These are phyloP conservation scores for Corvus hawaiiensis DNA, from an alignment of 2,113 vertebrate genomes.

Conservation along the genomic window DNA sequence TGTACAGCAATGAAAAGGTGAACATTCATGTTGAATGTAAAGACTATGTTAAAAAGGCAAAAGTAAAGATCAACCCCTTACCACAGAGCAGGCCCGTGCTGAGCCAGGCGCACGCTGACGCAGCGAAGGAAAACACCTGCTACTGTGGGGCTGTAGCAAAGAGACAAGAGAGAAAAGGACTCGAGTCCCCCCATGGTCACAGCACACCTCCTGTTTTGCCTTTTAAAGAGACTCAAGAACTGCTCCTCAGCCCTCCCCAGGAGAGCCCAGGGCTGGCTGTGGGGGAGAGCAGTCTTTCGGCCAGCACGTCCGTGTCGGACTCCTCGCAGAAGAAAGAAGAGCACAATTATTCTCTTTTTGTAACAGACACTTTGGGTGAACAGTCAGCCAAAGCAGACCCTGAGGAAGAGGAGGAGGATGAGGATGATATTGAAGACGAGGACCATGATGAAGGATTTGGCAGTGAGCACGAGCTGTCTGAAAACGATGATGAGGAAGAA, in stretches of 20 bases:
- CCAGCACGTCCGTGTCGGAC: conserved; percentile 74
- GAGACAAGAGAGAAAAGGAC: conserved; percentile 77
- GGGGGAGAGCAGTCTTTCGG: conserved; percentile 72
- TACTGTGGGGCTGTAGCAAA: conserved; percentile 74
- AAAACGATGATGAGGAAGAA: conserved; percentile 90
- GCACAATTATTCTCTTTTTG: conserved; percentile 97
- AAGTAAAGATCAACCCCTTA: conserved; percentile 84
- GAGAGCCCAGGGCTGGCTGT: conserved; percentile 65
- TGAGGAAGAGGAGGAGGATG: conserved; percentile 82
- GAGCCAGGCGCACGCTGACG: conserved; percentile 67
- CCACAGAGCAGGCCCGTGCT: conserved; percentile 65
- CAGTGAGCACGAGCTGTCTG: conserved; percentile 94
- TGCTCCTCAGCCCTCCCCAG: conserved; percentile 71
- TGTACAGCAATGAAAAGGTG: conserved; percentile 74
- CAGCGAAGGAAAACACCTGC: conserved; percentile 78
- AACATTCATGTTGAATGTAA: conserved; percentile 78
- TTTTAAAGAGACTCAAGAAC: conserved; percentile 80
- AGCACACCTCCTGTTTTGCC: conserved; percentile 66
- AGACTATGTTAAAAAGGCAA: conserved; percentile 95
- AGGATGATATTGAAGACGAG: conserved; percentile 88
- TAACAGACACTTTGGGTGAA: conserved; percentile 80
- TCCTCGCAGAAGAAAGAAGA: conserved; percentile 92
- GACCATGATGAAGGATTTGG: conserved; percentile 97
- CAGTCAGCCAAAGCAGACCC: conserved; percentile 77
- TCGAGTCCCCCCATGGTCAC: conserved; percentile 66